Evolutionary conservation across 2,113 vertebrate genomes (phyloP).

Genomic region (Erpornis zantholeuca): DNA sequence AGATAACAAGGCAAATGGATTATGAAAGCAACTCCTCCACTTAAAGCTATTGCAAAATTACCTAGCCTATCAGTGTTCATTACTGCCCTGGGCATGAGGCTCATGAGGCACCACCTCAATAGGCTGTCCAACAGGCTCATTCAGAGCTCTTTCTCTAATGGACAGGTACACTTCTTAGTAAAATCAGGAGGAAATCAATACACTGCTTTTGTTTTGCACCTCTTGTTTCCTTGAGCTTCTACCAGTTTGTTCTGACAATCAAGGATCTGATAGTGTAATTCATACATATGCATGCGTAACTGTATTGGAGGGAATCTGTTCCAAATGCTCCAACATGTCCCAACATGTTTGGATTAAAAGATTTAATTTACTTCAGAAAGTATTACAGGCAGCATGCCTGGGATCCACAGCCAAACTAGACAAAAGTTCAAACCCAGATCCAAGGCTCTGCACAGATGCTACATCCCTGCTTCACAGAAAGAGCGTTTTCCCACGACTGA

Average conservation of each 20-base stretch:
- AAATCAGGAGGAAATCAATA: not conserved
- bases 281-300: not conserved
- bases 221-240: not conserved
- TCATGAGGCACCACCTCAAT: not conserved
- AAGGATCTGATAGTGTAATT: not conserved
- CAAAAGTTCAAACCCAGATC: not conserved
- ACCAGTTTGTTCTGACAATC: not conserved
- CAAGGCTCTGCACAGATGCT: not conserved
- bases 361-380: not conserved
- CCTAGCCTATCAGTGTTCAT: not conserved
- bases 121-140: not conserved
- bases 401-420: not conserved
- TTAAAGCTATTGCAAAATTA: not conserved
- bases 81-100: not conserved
- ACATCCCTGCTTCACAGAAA: not conserved
- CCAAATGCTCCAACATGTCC: not conserved
- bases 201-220: not conserved
- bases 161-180: not conserved
- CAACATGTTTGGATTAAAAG: not conserved
- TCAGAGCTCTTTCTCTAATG: not conserved
- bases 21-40: not conserved
- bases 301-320: not conserved
- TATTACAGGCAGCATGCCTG: not conserved
- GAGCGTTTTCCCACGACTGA: rapidly evolving
- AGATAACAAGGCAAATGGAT: not conserved